Percentiles rank a stretch among this genome's conserved stretches.
These are phyloP conservation scores for Cavia porcellus DNA, from an alignment of 2,113 vertebrate species.

Conservation along the genomic window DNA sequence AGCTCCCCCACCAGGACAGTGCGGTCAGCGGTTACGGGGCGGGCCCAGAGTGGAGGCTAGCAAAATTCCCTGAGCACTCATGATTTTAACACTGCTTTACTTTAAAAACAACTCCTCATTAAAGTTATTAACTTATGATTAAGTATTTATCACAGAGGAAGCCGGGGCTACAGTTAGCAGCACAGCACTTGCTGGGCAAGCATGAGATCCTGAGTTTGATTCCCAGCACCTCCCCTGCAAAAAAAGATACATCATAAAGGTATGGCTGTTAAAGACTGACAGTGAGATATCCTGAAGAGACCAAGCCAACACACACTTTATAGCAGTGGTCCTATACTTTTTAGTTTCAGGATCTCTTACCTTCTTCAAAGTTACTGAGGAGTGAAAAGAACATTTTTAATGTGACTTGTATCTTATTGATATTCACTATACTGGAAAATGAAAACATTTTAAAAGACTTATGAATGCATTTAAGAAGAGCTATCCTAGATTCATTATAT, in stretches of 20 bases:
- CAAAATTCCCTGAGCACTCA: neutral
- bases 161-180: no score
- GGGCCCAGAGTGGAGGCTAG: neutral
- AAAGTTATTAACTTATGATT: neutral
- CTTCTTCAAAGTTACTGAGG: neutral
- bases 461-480: constrained; percentile 21
- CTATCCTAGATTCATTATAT: neutral
- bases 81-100: neutral
- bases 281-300: neutral
- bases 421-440: constrained; percentile 7
- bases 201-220: no score
- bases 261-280: neutral
- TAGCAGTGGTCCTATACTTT: neutral
- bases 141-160: neutral
- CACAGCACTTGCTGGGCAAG: no score
- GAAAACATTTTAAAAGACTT: neutral
- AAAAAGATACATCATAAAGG: neutral
- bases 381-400: neutral
- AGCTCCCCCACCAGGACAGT: rapidly evolving
- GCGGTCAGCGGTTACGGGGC: rapidly evolving
- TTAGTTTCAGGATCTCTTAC: neutral
- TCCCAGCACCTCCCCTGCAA: no score
- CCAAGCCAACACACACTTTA: neutral
- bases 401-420: neutral
- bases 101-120: constrained; percentile 16